Conservation (phyloP, 2,797 vertebrate species). For the Hipposideros larvatus region DNA sequence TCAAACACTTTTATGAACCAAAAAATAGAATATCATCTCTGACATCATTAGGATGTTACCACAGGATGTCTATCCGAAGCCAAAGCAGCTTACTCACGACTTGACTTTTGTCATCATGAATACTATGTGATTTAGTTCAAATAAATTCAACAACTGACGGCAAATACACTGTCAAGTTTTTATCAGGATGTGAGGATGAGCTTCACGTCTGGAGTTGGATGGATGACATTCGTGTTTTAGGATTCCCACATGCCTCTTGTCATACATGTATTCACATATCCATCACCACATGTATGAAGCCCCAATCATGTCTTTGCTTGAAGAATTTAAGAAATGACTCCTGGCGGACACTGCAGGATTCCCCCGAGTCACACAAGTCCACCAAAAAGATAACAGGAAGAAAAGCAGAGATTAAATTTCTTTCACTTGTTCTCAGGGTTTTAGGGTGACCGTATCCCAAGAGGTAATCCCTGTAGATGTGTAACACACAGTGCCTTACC, state of each 20-base stretch:
- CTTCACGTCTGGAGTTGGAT: not conserved
- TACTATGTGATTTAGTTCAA: not conserved
- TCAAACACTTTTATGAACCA: not conserved
- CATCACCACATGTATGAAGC: not conserved
- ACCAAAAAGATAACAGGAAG: not conserved
- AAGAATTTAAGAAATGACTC: not conserved
- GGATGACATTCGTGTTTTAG: not conserved
- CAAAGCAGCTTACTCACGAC: not conserved
- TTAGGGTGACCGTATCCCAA: not conserved
- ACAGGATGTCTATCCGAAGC: not conserved
- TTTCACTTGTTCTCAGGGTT: not conserved
- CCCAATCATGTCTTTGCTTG: not conserved
- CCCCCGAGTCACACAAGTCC: not conserved
- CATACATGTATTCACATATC: not conserved
- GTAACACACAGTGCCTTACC: not conserved
- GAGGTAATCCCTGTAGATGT: not conserved
- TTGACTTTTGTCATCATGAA: not conserved
- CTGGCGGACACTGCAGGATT: rapidly evolving
- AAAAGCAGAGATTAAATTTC: not conserved
- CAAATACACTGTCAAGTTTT: not conserved
- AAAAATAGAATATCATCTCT: not conserved
- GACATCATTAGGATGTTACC: not conserved
- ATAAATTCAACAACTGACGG: not conserved
- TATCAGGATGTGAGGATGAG: not conserved
- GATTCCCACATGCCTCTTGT: not conserved